phyloP scores from a whole-genome alignment of 2,888 invertebrate genomes.

The Sipunculus nudus region DNA sequence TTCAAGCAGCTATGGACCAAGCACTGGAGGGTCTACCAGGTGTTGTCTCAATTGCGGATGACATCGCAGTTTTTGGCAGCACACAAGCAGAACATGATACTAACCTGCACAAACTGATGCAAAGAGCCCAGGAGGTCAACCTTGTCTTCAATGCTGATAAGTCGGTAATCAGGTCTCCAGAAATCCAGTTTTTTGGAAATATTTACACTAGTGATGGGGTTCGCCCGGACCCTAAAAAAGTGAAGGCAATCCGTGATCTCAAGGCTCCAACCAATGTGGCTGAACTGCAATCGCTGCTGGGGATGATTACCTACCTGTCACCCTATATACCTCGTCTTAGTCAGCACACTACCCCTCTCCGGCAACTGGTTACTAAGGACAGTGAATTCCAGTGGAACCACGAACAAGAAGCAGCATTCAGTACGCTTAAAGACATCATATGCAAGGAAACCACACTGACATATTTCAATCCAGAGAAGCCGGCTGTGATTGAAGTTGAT shows the following conservation, averaged over 20 bases:
- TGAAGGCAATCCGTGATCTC: slow-evolving; percentile 19
- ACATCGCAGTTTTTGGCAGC: slow-evolving; percentile 4
- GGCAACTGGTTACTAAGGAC: slow-evolving; percentile 23
- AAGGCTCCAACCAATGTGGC: slow-evolving; percentile 12
- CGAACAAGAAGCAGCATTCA: too few species aligned
- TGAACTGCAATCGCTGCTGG: slow-evolving; percentile 29
- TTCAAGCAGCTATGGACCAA: slow-evolving; percentile 10
- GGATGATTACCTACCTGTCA: slow-evolving; percentile 25
- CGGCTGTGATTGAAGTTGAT: slow-evolving; percentile 14
- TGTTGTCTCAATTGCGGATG: slow-evolving; percentile 5
- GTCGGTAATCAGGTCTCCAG: neutral
- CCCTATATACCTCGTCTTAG: slow-evolving; percentile 20
- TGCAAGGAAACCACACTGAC: too few species aligned
- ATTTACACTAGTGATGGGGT: slow-evolving; percentile 21
- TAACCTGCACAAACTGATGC: slow-evolving; percentile 6
- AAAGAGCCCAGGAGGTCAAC: neutral
- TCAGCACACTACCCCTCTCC: slow-evolving; percentile 13
- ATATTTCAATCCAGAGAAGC: slow-evolving; percentile 12
- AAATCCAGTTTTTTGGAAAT: slow-evolving; percentile 30
- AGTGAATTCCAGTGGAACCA: slow-evolving; percentile 14
- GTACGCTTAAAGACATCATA: too few species aligned
- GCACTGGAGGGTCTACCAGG: neutral
- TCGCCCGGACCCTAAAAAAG: slow-evolving; percentile 28
- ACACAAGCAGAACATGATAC: neutral
- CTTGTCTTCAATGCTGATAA: slow-evolving; percentile 4